phyloP scores from a whole-genome alignment of 2,113 vertebrate genomes.

The Corvus hawaiiensis region DNA sequence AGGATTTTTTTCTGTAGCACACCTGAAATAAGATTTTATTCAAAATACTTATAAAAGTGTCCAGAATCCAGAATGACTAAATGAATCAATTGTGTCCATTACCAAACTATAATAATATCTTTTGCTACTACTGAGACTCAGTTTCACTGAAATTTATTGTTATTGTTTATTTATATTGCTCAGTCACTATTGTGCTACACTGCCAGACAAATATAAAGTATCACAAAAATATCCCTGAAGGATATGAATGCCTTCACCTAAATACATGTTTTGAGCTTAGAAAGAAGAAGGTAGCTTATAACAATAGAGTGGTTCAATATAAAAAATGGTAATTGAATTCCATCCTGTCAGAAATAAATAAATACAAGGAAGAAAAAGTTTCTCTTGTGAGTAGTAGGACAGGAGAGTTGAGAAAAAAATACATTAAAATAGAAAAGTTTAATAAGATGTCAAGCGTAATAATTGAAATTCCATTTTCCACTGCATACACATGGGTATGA shows the following conservation, averaged over 20 bases:
- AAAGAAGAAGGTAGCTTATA: not conserved
- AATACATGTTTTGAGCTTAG: not conserved
- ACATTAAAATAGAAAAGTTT: not conserved
- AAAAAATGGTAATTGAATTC: not conserved
- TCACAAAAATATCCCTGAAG: not conserved
- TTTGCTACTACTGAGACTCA: not conserved
- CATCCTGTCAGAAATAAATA: not conserved
- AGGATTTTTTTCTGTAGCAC: not conserved
- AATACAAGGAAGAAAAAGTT: not conserved
- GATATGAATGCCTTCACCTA: not conserved
- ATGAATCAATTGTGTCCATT: not conserved
- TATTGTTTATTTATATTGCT: not conserved
- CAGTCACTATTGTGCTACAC: not conserved
- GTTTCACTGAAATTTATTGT: not conserved
- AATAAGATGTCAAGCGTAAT: not conserved
- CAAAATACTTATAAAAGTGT: not conserved
- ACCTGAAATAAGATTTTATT: not conserved
- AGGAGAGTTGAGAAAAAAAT: not conserved
- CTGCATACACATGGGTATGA: not conserved
- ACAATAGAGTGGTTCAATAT: not conserved
- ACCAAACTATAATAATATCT: not conserved
- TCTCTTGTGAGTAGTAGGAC: not conserved
- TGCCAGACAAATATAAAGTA: not conserved
- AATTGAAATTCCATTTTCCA: conserved; percentile 1
- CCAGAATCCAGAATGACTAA: not conserved